Evolutionary conservation across 1,140 invertebrate species (phyloP).

Genomic region (Dendrolimus kikuchii): DNA sequence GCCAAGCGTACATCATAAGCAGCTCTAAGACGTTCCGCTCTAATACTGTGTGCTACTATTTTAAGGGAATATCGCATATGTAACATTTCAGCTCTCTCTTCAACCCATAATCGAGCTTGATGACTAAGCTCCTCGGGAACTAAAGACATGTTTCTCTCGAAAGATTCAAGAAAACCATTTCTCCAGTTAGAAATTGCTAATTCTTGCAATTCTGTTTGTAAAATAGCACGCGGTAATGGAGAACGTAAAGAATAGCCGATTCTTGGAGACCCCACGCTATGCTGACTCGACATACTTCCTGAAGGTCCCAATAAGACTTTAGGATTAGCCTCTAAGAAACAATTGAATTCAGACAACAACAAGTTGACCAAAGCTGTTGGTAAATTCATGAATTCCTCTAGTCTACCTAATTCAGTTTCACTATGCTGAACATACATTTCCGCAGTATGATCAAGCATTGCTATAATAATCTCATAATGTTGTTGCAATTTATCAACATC

Average conservation of each 20-base stretch:
- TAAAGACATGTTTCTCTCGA: constrained; percentile 29
- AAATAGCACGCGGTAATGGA: constrained; percentile 31
- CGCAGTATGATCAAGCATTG: constrained; percentile 25
- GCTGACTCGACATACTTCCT: constrained; percentile 13
- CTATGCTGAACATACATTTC: constrained; percentile 37
- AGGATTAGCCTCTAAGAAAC: constrained; percentile 42
- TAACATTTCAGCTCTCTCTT: constrained; percentile 29
- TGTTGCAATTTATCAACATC: constrained; percentile 42
- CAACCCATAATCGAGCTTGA: constrained; percentile 38
- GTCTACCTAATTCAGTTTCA: constrained; percentile 31
- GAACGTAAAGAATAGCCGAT: constrained; percentile 6
- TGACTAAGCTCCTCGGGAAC: constrained; percentile 32
- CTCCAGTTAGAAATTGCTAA: constrained; percentile 39
- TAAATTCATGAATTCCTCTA: constrained; percentile 44
- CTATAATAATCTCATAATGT: constrained; percentile 23
- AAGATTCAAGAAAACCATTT: constrained; percentile 50
- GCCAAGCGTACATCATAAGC: constrained; percentile 32
- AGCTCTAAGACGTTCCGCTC: constrained; percentile 36
- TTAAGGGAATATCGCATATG: constrained; percentile 47
- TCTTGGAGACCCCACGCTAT: constrained; percentile 4
- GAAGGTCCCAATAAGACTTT: constrained; percentile 11
- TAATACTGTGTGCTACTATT: constrained; percentile 36
- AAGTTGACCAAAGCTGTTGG: constrained; percentile 23
- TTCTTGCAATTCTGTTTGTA: constrained; percentile 42
- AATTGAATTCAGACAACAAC: constrained; percentile 40